Evolutionary conservation across 2,113 vertebrate species (phyloP), one percentile per base, ranked within the genome.

Genomic region (Hemibates koningsi): DNA sequence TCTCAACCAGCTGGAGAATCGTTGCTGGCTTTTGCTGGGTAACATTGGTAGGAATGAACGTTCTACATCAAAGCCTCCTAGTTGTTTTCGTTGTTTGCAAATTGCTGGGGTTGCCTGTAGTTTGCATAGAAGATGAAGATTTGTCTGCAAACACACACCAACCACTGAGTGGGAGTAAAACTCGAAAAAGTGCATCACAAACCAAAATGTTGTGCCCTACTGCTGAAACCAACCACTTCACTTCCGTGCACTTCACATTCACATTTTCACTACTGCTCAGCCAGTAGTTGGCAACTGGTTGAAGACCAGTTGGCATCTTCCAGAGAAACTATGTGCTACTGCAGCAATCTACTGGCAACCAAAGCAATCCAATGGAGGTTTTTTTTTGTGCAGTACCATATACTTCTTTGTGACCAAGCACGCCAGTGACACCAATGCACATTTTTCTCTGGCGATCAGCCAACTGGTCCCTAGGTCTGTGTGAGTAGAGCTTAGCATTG

Each of bases 321-420:
- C 24, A 76, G 41, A 76, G 8, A 76, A 76, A 76, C 43, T 7
- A 19, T 7, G 43, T 16, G 41, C 41, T 45, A 76, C 6, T 3
- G 43, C 14, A 48, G 43, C 43, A 76, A 48, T 76, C 16, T 76
- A 43, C 24, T 76, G 41, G 71, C 43, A 76, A 76, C 14, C 21
- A 76, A 76, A 76, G 24, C 3, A 73, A 48, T 76, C 24, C 1
- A 17, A 45, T 27, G 21, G 38, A 76, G 41, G 8, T 0, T 0
- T 27, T 11, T 45, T 76, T 29, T 48, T 27, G 14, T 76, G 41
- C 14, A 48, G 14, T 45, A 76, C 9, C 24, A 19, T 29, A 76
- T 48, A 76, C 24, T 29, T 29, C 71, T 76, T 76, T 48, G 68
- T 2, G 2, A 45, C 5, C 41, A 48, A 27, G 8, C 13, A 45